Percentiles rank a stretch among this genome's conserved stretches.
These are phyloP conservation scores for Plotosus lineatus DNA, from an alignment of 2,113 vertebrate species.

Conservation along the genomic window DNA sequence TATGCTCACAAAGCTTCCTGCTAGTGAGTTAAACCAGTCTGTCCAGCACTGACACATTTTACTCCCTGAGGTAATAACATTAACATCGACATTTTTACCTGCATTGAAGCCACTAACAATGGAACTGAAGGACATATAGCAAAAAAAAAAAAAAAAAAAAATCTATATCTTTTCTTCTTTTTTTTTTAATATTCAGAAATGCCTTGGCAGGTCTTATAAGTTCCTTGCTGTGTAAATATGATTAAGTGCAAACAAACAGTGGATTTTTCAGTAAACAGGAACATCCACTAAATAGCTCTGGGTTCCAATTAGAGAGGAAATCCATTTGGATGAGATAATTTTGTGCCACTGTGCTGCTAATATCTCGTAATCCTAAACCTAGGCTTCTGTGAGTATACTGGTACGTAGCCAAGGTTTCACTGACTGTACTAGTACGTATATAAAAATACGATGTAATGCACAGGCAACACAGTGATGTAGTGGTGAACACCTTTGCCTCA, in stretches of 20 bases:
- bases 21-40: background rate
- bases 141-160: too few relatives aligned
- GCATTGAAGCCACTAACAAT: background rate
- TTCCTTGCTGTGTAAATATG: background rate
- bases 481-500: too few relatives aligned
- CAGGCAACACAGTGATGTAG: too few relatives aligned
- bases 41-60: background rate
- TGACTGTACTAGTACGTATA: background rate
- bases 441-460: too few relatives aligned
- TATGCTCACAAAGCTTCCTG: background rate
- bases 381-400: background rate
- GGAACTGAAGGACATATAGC: background rate
- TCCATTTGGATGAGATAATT: background rate
- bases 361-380: background rate
- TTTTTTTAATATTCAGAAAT: too few relatives aligned
- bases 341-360: background rate
- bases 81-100: conserved; percentile 1
- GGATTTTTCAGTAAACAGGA: conserved; percentile 4
- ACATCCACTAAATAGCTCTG: background rate
- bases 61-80: background rate
- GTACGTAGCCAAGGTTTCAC: background rate
- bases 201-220: background rate
- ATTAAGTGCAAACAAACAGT: conserved; percentile 5
- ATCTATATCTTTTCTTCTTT: too few relatives aligned
- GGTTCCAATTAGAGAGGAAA: conserved; percentile 12